A percentile compares a stretch with the other conserved stretches of the same genome.
Evolutionary conservation across 2,888 invertebrate genomes (phyloP).

Genomic region (Onthophagus sagittarius): DNA sequence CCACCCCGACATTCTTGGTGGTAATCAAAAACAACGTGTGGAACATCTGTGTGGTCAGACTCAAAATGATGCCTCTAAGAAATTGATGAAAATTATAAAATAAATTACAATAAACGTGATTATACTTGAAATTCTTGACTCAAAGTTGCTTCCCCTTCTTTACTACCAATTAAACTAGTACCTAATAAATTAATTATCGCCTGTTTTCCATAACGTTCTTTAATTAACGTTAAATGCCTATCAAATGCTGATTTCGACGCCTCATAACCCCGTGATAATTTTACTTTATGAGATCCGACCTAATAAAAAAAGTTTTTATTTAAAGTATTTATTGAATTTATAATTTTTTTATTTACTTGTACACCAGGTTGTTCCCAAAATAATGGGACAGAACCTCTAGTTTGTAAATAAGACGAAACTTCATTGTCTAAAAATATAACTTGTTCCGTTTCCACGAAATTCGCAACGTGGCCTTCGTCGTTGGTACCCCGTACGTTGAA

Average conservation of each 20-base stretch:
- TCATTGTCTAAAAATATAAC: constrained; percentile 89
- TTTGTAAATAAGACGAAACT: constrained; percentile 85
- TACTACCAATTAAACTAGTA: constrained; percentile 84
- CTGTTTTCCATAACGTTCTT: constrained; percentile 86
- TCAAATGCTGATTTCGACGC: constrained; percentile 91
- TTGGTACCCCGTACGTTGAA: constrained; percentile 99
- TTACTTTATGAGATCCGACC: constrained; percentile 98
- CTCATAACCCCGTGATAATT: constrained; percentile 93
- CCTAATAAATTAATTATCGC: constrained; percentile 91
- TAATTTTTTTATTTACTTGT: constrained; percentile 54
- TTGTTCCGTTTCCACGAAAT: constrained; percentile 99
- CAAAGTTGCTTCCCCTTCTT: constrained; percentile 95
- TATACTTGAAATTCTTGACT: constrained; percentile 83
- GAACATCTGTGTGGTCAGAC: constrained; percentile 75
- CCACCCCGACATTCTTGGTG: constrained; percentile 90
- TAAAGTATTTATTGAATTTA: too few relatives aligned
- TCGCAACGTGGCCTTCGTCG: constrained; percentile 98
- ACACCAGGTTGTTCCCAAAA: constrained; percentile 99
- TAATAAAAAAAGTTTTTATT: constrained; percentile 33
- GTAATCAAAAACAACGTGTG: constrained; percentile 92
- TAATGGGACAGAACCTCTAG: constrained; percentile 93
- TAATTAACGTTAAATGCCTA: constrained; percentile 80
- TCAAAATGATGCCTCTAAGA: constrained; percentile 74
- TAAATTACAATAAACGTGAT: background rate
- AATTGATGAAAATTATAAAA: constrained; percentile 1